Evolutionary conservation across 2,113 vertebrate species (phyloP).

Genomic region (Panthera tigris): DNA sequence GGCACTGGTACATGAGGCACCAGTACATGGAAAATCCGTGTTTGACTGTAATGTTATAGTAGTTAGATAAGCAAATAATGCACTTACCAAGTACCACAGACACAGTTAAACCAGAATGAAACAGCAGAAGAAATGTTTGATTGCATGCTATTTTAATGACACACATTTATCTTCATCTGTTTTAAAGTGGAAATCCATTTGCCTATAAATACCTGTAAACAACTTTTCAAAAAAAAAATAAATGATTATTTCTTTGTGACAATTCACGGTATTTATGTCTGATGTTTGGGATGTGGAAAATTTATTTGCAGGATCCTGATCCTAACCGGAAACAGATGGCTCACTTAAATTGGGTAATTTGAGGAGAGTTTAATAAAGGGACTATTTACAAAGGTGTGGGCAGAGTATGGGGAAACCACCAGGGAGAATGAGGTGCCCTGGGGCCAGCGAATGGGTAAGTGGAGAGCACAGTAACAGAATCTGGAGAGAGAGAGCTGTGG

Average conservation of each 20-base stretch:
- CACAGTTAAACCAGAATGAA: slow-evolving; percentile 25
- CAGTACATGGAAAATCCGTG: not conserved
- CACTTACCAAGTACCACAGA: slow-evolving; percentile 45
- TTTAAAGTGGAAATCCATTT: slow-evolving; percentile 70
- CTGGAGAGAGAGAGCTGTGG: not conserved
- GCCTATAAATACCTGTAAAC: slow-evolving; percentile 76
- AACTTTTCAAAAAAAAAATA: slow-evolving; percentile 77
- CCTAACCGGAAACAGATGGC: slow-evolving; percentile 37
- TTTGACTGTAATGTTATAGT: not conserved
- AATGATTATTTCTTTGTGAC: slow-evolving; percentile 79
- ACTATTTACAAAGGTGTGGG: slow-evolving; percentile 6
- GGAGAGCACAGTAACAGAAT: not conserved
- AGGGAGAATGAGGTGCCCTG: not conserved
- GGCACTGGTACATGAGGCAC: not conserved
- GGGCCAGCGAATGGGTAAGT: not conserved
- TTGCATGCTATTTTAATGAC: slow-evolving; percentile 79
- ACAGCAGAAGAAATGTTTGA: slow-evolving; percentile 65
- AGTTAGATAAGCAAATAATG: slow-evolving; percentile 64
- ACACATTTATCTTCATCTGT: slow-evolving; percentile 56
- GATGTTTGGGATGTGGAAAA: slow-evolving; percentile 46
- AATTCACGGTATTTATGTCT: slow-evolving; percentile 59
- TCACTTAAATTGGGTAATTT: not conserved
- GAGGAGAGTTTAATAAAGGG: slow-evolving; percentile 29
- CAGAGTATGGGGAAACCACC: not conserved
- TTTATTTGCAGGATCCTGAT: not conserved